A percentile compares a stretch with the other conserved stretches of the same genome.
phyloP scores from a whole-genome alignment of 1,140 invertebrate genomes.

The Solenopsis invicta region DNA sequence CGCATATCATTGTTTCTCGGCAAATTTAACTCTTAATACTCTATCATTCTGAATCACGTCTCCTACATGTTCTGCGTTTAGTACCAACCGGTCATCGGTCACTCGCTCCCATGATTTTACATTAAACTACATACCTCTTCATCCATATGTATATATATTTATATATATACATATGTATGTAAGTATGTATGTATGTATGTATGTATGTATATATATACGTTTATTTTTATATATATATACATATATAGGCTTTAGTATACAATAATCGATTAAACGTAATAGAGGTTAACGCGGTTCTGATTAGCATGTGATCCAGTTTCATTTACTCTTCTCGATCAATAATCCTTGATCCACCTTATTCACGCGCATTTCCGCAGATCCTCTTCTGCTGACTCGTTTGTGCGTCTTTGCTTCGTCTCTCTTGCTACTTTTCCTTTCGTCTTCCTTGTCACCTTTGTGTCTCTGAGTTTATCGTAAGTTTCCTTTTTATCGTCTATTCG shows the following conservation, averaged over 20 bases:
- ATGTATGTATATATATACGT: slow-evolving; percentile 43
- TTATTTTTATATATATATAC: slow-evolving; percentile 5
- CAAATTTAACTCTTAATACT: slow-evolving; percentile 29
- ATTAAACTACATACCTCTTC: slow-evolving; percentile 57
- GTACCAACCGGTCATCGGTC: slow-evolving; percentile 18
- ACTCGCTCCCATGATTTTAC: slow-evolving; percentile 39
- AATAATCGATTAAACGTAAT: slow-evolving; percentile 86
- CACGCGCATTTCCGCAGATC: slow-evolving; percentile 62
- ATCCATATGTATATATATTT: slow-evolving; percentile 31
- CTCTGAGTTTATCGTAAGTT: slow-evolving; percentile 30
- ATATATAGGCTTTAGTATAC: slow-evolving; percentile 83
- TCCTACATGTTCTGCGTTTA: not conserved
- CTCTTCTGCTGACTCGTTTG: slow-evolving; percentile 69
- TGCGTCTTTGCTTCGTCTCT: slow-evolving; percentile 50
- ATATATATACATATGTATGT: slow-evolving; percentile 55
- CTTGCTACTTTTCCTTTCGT: slow-evolving; percentile 8
- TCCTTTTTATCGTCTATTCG: slow-evolving; percentile 43
- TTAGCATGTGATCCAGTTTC: slow-evolving; percentile 86
- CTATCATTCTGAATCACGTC: slow-evolving; percentile 36
- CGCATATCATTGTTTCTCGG: slow-evolving; percentile 48
- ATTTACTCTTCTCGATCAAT: slow-evolving; percentile 62
- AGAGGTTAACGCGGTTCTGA: slow-evolving; percentile 87
- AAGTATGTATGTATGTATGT: slow-evolving; percentile 46
- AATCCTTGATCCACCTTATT: slow-evolving; percentile 51
- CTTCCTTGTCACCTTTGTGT: not conserved